phyloP scores from a whole-genome alignment of 2,113 vertebrate genomes.

The Polyodon spathula region DNA sequence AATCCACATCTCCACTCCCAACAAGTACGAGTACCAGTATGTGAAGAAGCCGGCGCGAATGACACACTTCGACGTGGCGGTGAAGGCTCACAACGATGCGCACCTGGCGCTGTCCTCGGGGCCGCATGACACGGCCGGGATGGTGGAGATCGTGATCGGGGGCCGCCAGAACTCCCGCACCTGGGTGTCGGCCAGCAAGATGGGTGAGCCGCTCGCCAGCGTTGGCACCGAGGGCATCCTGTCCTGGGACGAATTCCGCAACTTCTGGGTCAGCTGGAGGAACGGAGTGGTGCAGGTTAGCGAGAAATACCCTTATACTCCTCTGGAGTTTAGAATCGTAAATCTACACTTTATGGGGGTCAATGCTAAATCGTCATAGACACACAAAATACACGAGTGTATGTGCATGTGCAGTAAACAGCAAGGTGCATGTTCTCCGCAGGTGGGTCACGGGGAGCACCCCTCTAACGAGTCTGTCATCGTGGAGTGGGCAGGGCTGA shows the following conservation, averaged over 20 bases:
- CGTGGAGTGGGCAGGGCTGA: slow-evolving; percentile 64
- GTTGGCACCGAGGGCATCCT: slow-evolving; percentile 65
- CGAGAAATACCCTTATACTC: no score
- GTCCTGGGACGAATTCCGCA: slow-evolving; percentile 88
- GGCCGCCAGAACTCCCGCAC: slow-evolving; percentile 77
- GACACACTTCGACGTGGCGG: slow-evolving; percentile 67
- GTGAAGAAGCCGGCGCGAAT: slow-evolving; percentile 74
- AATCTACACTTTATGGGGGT: no score
- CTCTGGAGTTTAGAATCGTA: no score
- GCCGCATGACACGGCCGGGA: slow-evolving; percentile 74
- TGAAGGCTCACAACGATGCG: slow-evolving; percentile 82
- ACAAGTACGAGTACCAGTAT: slow-evolving; percentile 91
- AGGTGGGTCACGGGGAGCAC: slow-evolving; percentile 78
- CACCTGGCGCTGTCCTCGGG: slow-evolving; percentile 73
- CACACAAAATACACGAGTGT: no score
- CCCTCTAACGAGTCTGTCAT: slow-evolving; percentile 73
- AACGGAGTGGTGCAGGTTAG: slow-evolving; percentile 67
- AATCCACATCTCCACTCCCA: slow-evolving; percentile 88
- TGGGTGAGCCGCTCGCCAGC: slow-evolving; percentile 70
- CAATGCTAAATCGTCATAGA: no score
- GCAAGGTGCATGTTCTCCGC: slow-evolving; percentile 8
- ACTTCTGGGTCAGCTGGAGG: slow-evolving; percentile 86
- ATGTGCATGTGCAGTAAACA: background rate
- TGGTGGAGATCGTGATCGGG: slow-evolving; percentile 79
- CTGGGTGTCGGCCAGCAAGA: slow-evolving; percentile 79